Percentiles rank a stretch among this genome's conserved stretches.
Evolutionary conservation across 2,797 vertebrate species (phyloP).

Genomic region (Diplodus puntazzo): DNA sequence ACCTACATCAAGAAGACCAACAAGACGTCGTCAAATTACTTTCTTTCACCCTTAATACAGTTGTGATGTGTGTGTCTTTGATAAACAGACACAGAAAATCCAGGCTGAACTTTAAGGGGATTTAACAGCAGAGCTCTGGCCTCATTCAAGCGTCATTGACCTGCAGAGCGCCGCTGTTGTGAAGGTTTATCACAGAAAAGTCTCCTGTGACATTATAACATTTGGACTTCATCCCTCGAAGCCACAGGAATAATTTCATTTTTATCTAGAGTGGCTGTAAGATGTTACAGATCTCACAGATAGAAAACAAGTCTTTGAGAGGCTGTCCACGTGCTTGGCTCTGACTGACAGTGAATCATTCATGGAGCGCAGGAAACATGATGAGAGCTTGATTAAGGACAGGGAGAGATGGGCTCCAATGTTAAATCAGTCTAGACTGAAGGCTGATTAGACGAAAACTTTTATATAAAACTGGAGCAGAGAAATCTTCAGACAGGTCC

Average conservation of each 20-base stretch:
- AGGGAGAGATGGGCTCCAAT: conserved; percentile 52
- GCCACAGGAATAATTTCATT: conserved; percentile 44
- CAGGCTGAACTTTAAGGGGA: conserved; percentile 16
- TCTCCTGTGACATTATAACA: conserved; percentile 46
- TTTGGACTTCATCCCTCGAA: conserved; percentile 11
- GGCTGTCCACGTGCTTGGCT: conserved; percentile 59
- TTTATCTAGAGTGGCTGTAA: conserved; percentile 50
- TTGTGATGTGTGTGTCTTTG: conserved; percentile 2
- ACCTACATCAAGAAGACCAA: not conserved
- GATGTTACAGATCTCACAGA: conserved; percentile 54
- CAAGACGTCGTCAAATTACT: not conserved
- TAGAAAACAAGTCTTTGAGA: conserved; percentile 72
- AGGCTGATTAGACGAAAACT: conserved; percentile 66
- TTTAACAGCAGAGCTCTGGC: conserved; percentile 23
- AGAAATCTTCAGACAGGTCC: conserved; percentile 19
- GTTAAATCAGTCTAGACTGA: conserved; percentile 69
- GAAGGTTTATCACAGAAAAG: conserved; percentile 39
- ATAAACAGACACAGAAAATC: conserved; percentile 3
- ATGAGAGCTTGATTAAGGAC: conserved; percentile 80
- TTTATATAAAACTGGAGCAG: conserved; percentile 33
- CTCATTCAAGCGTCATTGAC: conserved; percentile 42
- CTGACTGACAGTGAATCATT: conserved; percentile 80
- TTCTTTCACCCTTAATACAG: not conserved
- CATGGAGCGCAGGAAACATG: conserved; percentile 68
- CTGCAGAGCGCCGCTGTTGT: conserved; percentile 9